Evolutionary conservation across 1,140 invertebrate species (phyloP).

Genomic region (Drosophila mojavensis): DNA sequence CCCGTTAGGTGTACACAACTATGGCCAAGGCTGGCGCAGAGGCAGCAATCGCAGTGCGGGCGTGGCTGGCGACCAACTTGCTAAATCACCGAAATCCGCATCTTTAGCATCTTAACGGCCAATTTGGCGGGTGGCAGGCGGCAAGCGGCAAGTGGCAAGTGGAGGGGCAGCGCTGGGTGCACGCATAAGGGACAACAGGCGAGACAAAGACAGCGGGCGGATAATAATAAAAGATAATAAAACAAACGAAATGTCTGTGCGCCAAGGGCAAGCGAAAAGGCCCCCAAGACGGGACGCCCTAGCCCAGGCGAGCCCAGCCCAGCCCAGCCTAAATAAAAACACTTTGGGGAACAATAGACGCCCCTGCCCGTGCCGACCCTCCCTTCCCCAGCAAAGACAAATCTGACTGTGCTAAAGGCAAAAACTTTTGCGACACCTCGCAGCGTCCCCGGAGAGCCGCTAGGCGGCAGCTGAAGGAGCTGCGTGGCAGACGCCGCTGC

Average conservation of each 20-base stretch:
- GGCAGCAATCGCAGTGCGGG: no score
- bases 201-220: slow-evolving; percentile 45
- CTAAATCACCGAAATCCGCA: slow-evolving; percentile 74
- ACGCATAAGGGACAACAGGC: slow-evolving; percentile 46
- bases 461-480: slow-evolving; percentile 1
- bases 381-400: no score
- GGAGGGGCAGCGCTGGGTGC: not conserved
- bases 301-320: not conserved
- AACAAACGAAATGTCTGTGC: slow-evolving; percentile 72
- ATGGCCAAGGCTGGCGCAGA: slow-evolving; percentile 13
- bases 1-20: slow-evolving; percentile 15
- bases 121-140: slow-evolving; percentile 55
- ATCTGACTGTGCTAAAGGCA: not conserved
- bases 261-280: slow-evolving; percentile 28
- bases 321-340: slow-evolving; percentile 73
- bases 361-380: not conserved
- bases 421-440: slow-evolving; percentile 57
- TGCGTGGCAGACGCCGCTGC: slow-evolving; percentile 1
- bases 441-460: slow-evolving; percentile 15
- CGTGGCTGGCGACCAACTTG: slow-evolving; percentile 50
- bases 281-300: not conserved
- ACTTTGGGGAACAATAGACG: slow-evolving; percentile 79
- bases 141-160: not conserved
- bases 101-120: slow-evolving; percentile 82
- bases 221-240: slow-evolving; percentile 77